A percentile compares a stretch with the other conserved stretches of the same genome.
These are phyloP conservation scores for Solenopsis invicta DNA, from an alignment of 1,140 invertebrate species.

Conservation along the genomic window DNA sequence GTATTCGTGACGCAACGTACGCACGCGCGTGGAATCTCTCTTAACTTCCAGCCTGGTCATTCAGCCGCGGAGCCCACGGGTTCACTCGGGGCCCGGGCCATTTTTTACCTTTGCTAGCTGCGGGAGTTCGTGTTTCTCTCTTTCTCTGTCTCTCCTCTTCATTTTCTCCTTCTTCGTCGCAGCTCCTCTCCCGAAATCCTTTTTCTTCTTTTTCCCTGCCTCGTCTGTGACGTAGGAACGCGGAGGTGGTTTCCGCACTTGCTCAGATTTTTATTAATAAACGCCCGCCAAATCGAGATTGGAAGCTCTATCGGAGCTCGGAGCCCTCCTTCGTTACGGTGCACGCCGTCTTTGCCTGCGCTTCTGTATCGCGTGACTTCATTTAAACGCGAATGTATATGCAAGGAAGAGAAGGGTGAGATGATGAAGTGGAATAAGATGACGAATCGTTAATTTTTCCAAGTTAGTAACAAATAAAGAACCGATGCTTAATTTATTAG, in stretches of 20 bases:
- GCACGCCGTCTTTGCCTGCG: constrained; percentile 13
- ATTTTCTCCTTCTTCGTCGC: background rate
- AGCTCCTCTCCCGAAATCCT: background rate
- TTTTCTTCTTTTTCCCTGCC: background rate
- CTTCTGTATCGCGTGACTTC: constrained; percentile 34
- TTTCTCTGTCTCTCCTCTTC: background rate
- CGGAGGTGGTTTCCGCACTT: constrained; percentile 63
- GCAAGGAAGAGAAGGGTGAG: too few species aligned
- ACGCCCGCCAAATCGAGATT: constrained; percentile 34
- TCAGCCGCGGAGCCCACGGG: constrained; percentile 66
- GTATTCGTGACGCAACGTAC: constrained; percentile 56
- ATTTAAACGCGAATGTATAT: background rate
- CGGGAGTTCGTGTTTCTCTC: constrained; percentile 69
- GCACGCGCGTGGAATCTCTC: constrained; percentile 63
- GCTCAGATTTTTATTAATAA: constrained; percentile 52
- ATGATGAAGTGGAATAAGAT: too few species aligned
- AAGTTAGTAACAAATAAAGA: too few species aligned
- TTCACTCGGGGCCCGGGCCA: constrained; percentile 68
- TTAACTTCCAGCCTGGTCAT: constrained; percentile 74
- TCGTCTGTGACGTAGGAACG: constrained; percentile 9
- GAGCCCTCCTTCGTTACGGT: constrained; percentile 32
- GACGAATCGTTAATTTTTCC: too few species aligned
- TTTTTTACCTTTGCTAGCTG: constrained; percentile 79
- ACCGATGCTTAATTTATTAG: too few species aligned
- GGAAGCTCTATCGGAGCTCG: constrained; percentile 17